These are phyloP conservation scores for Marisa cornuarietis DNA, from an alignment of 1,140 invertebrate species.

Conservation along the genomic window DNA sequence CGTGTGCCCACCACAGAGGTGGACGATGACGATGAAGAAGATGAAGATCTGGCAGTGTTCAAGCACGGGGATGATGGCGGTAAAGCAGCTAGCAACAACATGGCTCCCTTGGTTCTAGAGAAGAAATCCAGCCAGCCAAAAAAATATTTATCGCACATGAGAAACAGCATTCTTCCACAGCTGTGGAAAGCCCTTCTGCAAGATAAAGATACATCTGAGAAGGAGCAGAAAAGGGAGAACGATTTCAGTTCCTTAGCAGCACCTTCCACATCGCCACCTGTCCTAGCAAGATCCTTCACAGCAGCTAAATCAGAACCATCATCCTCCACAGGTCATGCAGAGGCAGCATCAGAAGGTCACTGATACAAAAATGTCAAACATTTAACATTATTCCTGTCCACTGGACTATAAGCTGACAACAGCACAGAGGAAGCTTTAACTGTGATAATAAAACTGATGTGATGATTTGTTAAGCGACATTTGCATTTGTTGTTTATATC, in stretches of 20 bases:
- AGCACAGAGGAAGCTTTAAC: too few relatives aligned
- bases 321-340: neutral
- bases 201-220: neutral
- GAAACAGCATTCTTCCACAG: conserved; percentile 7
- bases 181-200: neutral
- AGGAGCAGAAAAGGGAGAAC: neutral
- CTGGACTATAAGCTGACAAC: too few relatives aligned
- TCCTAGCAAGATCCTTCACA: neutral
- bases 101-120: neutral
- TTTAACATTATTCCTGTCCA: too few relatives aligned
- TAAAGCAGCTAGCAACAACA: neutral
- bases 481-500: too few relatives aligned
- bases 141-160: neutral
- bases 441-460: too few relatives aligned
- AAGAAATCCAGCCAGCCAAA: neutral
- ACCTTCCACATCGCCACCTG: neutral
- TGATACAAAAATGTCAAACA: too few relatives aligned
- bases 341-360: too few relatives aligned
- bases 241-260: neutral
- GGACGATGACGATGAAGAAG: neutral
- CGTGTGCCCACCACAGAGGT: neutral
- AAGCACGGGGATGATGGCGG: too few relatives aligned
- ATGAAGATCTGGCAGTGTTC: neutral
- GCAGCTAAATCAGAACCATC: neutral
- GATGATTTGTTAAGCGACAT: too few relatives aligned